Percentiles rank a stretch among this genome's conserved stretches.
Evolutionary conservation across 2,113 vertebrate species (phyloP).

Genomic region (Solenodon paradoxus): DNA sequence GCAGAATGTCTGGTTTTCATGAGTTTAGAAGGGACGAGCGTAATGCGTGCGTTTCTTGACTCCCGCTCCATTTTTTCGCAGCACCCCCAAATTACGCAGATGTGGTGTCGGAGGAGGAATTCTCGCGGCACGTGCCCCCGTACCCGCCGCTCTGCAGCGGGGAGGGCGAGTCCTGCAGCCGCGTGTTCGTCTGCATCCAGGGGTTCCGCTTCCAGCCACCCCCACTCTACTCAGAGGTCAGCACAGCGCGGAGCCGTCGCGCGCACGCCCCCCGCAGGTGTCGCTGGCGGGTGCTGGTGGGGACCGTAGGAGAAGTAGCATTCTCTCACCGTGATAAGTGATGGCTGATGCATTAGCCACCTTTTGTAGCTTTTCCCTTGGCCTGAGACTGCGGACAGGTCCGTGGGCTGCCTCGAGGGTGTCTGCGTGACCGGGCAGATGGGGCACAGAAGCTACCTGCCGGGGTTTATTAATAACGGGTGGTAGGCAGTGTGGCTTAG

Average conservation of each 20-base stretch:
- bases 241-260: too few relatives aligned
- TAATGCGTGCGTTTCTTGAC: background rate
- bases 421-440: background rate
- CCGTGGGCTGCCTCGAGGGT: background rate
- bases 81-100: conserved; percentile 90
- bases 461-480: background rate
- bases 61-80: conserved; percentile 49
- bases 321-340: background rate
- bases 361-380: background rate
- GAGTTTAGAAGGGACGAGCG: background rate
- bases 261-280: too few relatives aligned
- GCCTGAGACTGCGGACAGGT: background rate
- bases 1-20: background rate
- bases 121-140: conserved; percentile 78
- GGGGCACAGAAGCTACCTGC: background rate
- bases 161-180: conserved; percentile 80
- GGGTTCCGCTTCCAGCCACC: conserved; percentile 90
- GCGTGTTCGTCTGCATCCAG: conserved; percentile 85
- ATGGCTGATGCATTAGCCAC: background rate
- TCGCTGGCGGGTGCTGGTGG: too few relatives aligned
- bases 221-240: conserved; percentile 90
- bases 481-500: background rate
- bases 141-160: conserved; percentile 75
- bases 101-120: conserved; percentile 87
- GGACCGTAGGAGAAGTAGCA: background rate